phyloP scores from a whole-genome alignment of 2,888 invertebrate genomes.

The Leptinotarsa tumamoca region DNA sequence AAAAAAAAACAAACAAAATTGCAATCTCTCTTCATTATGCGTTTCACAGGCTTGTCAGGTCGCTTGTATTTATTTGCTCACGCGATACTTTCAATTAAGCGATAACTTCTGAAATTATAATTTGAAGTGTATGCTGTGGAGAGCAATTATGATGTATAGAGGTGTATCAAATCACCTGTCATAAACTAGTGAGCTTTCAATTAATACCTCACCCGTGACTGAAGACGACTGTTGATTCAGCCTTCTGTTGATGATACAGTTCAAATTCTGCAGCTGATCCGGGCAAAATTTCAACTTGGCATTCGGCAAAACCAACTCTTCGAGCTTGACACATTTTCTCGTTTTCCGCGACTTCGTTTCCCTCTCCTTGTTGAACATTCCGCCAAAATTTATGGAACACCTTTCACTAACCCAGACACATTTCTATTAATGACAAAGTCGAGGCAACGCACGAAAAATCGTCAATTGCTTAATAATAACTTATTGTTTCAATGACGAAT shows the following conservation, averaged over 20 bases:
- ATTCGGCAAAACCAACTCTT: conserved; percentile 66
- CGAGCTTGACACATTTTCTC: conserved; percentile 58
- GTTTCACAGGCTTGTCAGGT: too few relatives aligned
- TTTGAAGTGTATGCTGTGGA: too few relatives aligned
- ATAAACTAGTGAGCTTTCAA: too few relatives aligned
- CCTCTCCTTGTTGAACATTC: conserved; percentile 52
- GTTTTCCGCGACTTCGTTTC: conserved; percentile 44
- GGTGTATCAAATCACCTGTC: too few relatives aligned
- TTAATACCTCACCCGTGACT: background rate
- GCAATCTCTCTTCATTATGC: too few relatives aligned
- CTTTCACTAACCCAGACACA: conserved; percentile 13
- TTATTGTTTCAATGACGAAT: conserved; percentile 48
- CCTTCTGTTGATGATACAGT: conserved; percentile 65
- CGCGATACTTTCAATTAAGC: too few relatives aligned
- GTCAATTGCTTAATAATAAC: conserved; percentile 43
- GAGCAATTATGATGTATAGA: too few relatives aligned
- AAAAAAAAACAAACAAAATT: too few relatives aligned
- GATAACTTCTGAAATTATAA: too few relatives aligned
- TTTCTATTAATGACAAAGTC: conserved; percentile 13
- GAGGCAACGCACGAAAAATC: conserved; percentile 36
- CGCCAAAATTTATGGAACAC: conserved; percentile 17
- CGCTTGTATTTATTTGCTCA: too few relatives aligned
- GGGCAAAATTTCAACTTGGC: conserved; percentile 68
- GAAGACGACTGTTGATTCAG: conserved; percentile 46
- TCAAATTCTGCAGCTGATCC: conserved; percentile 68